Evolutionary conservation across 2,888 invertebrate species (phyloP).

Genomic region (Epistrophella euchroma): DNA sequence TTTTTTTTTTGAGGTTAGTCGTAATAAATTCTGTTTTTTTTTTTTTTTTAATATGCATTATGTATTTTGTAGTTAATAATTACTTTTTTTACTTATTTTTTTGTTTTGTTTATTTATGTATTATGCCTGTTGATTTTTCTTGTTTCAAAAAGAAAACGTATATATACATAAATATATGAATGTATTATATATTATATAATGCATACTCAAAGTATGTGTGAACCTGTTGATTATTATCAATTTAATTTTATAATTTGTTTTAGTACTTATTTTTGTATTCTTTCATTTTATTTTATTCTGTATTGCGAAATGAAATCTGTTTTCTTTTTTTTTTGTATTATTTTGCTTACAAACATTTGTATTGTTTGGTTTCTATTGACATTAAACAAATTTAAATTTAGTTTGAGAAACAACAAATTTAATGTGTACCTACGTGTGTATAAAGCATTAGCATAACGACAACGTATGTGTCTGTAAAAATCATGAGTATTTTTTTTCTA

Average conservation of each 20-base stretch:
- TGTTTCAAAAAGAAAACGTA: slow-evolving; percentile 43
- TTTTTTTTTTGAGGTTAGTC: background rate
- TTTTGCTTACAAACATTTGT: slow-evolving; percentile 20
- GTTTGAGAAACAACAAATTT: slow-evolving; percentile 14
- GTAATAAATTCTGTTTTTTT: slow-evolving; percentile 18
- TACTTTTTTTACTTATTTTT: background rate
- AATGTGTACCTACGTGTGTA: slow-evolving; percentile 7
- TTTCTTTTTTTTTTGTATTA: slow-evolving; percentile 31
- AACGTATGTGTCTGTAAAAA: slow-evolving; percentile 2
- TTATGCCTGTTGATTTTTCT: slow-evolving; percentile 30
- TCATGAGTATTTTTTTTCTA: slow-evolving; percentile 1
- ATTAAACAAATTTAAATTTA: slow-evolving; percentile 26
- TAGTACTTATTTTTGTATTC: background rate
- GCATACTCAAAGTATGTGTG: slow-evolving; percentile 14
- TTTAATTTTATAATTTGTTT: slow-evolving; percentile 35
- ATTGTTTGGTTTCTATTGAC: slow-evolving; percentile 61
- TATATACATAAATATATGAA: slow-evolving; percentile 57
- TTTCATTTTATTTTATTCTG: slow-evolving; percentile 26
- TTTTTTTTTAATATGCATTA: slow-evolving; percentile 2
- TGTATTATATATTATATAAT: slow-evolving; percentile 16
- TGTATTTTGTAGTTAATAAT: slow-evolving; percentile 35
- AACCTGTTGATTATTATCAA: slow-evolving; percentile 51
- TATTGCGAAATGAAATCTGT: slow-evolving; percentile 27
- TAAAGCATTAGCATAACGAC: slow-evolving; percentile 21
- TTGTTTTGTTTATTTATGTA: slow-evolving; percentile 38